Evolutionary conservation across 2,888 invertebrate genomes (phyloP).

Genomic region (Drosophila merina): DNA sequence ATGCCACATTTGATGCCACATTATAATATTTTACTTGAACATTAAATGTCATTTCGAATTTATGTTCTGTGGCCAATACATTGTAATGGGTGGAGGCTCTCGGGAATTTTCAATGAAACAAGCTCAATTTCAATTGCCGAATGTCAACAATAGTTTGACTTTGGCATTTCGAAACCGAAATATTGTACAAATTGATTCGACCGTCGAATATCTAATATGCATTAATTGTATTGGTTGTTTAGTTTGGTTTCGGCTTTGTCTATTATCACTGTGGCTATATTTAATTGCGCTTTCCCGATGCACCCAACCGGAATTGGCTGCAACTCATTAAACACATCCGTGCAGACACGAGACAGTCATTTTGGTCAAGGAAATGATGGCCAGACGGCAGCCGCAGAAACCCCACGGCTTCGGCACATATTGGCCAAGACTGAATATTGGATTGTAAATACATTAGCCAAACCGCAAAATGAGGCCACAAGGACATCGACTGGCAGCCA

Average conservation of each 20-base stretch:
- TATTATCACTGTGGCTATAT: background rate
- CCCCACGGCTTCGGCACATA: slow-evolving; percentile 4
- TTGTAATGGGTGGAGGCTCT: slow-evolving; percentile 7
- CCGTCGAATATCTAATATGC: slow-evolving; percentile 10
- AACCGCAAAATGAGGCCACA: slow-evolving; percentile 30
- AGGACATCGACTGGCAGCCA: background rate
- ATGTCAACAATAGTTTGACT: background rate
- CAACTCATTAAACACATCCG: slow-evolving; percentile 28
- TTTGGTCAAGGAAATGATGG: slow-evolving; percentile 9
- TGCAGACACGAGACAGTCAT: slow-evolving; percentile 1
- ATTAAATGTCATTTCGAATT: slow-evolving; percentile 65
- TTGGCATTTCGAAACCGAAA: slow-evolving; percentile 4
- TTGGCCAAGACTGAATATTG: slow-evolving; percentile 33
- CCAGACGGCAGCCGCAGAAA: slow-evolving; percentile 14
- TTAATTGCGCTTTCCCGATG: background rate
- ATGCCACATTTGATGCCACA: slow-evolving; percentile 7
- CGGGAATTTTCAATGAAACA: background rate
- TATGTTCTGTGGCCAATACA: slow-evolving; percentile 18
- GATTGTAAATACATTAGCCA: slow-evolving; percentile 35
- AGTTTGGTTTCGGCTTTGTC: background rate
- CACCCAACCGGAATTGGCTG: slow-evolving; percentile 2
- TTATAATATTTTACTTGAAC: slow-evolving; percentile 50
- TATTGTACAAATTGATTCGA: background rate
- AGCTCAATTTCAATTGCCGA: slow-evolving; percentile 1
- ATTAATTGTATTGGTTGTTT: background rate